These are phyloP conservation scores for Yponomeuta cagnagella DNA, from an alignment of 2,888 invertebrate species.

Conservation along the genomic window DNA sequence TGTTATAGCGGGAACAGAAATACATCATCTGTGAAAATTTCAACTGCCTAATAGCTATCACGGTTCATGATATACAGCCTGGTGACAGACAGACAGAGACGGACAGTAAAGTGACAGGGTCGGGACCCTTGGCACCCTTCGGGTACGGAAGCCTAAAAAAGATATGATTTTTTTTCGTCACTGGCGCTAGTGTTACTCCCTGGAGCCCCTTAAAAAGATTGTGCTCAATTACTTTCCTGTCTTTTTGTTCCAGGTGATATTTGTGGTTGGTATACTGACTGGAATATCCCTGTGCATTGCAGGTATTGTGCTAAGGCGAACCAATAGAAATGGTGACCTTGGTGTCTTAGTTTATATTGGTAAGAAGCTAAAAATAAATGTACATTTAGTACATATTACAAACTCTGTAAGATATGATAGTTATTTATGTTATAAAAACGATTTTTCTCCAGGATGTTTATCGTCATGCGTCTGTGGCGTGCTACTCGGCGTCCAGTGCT, in stretches of 20 bases:
- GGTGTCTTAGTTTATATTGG: conserved; percentile 82
- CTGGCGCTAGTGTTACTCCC: too few species aligned
- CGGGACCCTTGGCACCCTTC: too few species aligned
- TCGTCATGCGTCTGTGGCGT: conserved; percentile 78
- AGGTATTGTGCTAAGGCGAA: conserved; percentile 77
- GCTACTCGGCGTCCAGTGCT: conserved; percentile 78
- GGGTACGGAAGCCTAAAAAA: too few species aligned
- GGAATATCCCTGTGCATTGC: conserved; percentile 80
- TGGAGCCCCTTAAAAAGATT: too few species aligned
- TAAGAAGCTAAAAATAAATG: conserved; percentile 26
- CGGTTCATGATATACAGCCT: too few species aligned
- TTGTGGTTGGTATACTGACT: conserved; percentile 79
- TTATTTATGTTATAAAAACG: background rate
- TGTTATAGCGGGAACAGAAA: too few species aligned
- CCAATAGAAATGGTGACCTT: conserved; percentile 78
- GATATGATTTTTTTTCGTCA: too few species aligned
- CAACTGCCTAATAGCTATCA: too few species aligned
- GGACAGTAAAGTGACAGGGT: too few species aligned
- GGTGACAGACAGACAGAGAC: too few species aligned
- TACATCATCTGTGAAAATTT: too few species aligned
- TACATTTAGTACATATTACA: too few species aligned
- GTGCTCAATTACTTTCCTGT: background rate
- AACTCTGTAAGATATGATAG: background rate
- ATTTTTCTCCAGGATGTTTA: conserved; percentile 57
- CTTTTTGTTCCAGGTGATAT: conserved; percentile 73